Percentiles rank a stretch among this genome's conserved stretches.
These are phyloP conservation scores for Morinoia aosen DNA, from an alignment of 2,888 invertebrate species.

Conservation along the genomic window DNA sequence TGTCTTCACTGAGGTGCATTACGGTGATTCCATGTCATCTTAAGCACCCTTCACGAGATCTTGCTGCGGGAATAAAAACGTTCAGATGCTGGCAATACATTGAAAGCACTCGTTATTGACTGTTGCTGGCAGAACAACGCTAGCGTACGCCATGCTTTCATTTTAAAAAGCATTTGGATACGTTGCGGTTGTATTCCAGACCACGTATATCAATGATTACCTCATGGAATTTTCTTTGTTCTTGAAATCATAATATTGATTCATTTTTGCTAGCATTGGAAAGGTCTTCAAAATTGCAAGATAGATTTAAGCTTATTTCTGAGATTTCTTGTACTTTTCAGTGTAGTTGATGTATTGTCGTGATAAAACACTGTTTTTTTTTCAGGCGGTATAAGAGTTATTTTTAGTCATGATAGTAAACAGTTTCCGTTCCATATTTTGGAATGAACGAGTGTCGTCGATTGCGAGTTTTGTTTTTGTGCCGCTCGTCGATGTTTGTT, in stretches of 20 bases:
- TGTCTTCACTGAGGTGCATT: neutral
- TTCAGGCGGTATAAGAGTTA: neutral
- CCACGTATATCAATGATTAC: neutral
- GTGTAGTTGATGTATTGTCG: neutral
- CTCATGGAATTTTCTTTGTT: neutral
- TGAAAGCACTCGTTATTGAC: neutral
- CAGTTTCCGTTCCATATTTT: neutral
- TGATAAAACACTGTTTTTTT: neutral
- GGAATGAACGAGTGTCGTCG: neutral
- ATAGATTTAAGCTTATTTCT: neutral
- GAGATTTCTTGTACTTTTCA: neutral
- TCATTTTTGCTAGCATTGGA: neutral
- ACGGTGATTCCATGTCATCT: neutral
- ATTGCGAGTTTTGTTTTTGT: neutral
- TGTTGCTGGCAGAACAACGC: neutral
- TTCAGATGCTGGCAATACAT: neutral
- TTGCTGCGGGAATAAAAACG: neutral
- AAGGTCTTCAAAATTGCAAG: neutral
- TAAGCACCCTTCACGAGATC: neutral
- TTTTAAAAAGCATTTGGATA: neutral
- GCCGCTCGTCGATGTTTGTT: neutral
- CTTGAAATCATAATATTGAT: neutral
- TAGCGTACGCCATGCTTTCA: neutral
- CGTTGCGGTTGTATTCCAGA: neutral
- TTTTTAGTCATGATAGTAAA: neutral